phyloP scores from a whole-genome alignment of 2,888 invertebrate genomes.

The Cremastinae sp. region DNA sequence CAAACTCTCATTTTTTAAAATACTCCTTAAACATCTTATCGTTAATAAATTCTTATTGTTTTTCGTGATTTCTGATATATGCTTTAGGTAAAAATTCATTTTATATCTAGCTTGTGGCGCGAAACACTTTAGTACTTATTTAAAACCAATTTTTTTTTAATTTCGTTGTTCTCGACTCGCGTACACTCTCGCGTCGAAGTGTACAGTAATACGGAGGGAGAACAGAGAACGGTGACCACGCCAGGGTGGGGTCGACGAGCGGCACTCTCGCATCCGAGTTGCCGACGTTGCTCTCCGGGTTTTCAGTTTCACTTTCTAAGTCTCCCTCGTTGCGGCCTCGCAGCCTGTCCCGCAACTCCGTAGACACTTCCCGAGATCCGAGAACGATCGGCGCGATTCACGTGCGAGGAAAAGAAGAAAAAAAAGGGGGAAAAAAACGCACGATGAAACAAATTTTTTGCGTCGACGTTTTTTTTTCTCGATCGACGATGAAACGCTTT shows the following conservation, averaged over 20 bases:
- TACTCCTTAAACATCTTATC: too few species aligned
- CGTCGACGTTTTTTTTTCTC: too few species aligned
- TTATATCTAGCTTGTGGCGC: too few species aligned
- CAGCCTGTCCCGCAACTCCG: conserved; percentile 56
- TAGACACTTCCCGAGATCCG: conserved; percentile 48
- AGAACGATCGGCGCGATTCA: conserved; percentile 37
- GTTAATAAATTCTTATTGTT: too few species aligned
- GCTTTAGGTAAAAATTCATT: too few species aligned
- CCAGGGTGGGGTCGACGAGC: conserved; percentile 77
- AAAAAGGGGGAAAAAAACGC: too few species aligned
- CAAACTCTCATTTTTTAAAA: too few species aligned
- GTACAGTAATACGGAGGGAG: conserved; percentile 41
- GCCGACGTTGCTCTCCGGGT: conserved; percentile 67
- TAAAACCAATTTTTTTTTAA: conserved; percentile 52
- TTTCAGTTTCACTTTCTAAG: conserved; percentile 81
- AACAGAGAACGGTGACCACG: conserved; percentile 72
- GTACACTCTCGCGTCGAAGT: conserved; percentile 28
- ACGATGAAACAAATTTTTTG: too few species aligned
- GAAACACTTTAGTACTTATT: too few species aligned
- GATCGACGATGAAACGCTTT: too few species aligned
- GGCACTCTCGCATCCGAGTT: conserved; percentile 74
- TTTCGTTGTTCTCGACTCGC: conserved; percentile 44
- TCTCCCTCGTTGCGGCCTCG: conserved; percentile 66
- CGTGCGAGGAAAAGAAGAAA: conserved; percentile 4
- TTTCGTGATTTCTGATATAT: too few species aligned